Base-by-base conservation (phyloP, 2,888 invertebrate genomes). In the Mimachlamys varia region DNA sequence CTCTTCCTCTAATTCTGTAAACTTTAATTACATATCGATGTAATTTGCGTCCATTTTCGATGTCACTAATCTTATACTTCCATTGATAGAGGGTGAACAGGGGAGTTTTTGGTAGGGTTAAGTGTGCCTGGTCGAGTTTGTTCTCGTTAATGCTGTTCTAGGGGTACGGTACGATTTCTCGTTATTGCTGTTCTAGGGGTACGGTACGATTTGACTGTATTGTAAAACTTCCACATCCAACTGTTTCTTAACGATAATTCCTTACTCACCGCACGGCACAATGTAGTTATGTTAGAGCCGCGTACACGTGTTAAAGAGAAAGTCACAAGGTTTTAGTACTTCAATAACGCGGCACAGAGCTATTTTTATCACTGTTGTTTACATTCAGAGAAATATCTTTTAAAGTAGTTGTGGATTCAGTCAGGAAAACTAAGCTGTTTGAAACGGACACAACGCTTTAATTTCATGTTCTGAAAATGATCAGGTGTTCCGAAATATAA, bases 11-110 rank as follows among this genome's bases (percentile, higher is more conserved):
- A 76, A 76, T 76, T 76, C 76, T 33, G 22, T 33, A 76, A 76
- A 27, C 76, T 76, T 33, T 76, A 76, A 76, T 76, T 33, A 76
- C 76, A 1, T 76, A 76, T 76, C 76, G 76, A 76, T 76, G 33
- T 76, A 33, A 76, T 76, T 76, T 76, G 76, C 33, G 76, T 10
- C 33, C 27, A 76, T 76, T 76, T 76, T 76, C 76, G 33, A 76
- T 27, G 12, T 27, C 76, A 19, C 76, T 27, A 33, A 76, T 76
- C 76, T 27, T 76, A 33, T 27, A 15, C 33, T 76, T 76, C 33
- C 76, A 27, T 33, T 76, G 27, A 76, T 76, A 76, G 33, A 10
- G 17, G 12, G 76, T 33, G 0, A 33, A 76, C 27, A 33, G 27
- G n/a, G n/a, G n/a, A 76, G 12, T 27, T 44, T 44, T 44, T 3